Conservation (phyloP, 2,797 vertebrate species). For the Etheostoma perlongum region DNA sequence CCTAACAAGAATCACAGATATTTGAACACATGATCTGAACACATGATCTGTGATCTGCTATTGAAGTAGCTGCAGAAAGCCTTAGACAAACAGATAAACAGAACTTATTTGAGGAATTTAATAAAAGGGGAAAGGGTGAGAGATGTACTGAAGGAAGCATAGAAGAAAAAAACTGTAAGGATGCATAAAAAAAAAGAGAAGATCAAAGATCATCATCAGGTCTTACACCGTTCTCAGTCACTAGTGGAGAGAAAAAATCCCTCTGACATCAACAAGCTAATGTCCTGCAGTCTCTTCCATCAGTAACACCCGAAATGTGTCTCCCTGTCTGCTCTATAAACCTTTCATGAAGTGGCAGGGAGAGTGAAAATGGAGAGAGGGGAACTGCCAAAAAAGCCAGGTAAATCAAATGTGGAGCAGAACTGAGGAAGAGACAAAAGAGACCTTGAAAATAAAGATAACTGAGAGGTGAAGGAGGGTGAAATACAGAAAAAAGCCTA, state of each 20-base stretch:
- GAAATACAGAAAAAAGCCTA: conserved; percentile 42
- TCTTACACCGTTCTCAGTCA: conserved; percentile 57
- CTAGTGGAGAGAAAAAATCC: conserved; percentile 48
- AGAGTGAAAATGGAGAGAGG: conserved; percentile 47
- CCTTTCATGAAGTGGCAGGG: conserved; percentile 64
- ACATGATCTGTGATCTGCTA: background rate
- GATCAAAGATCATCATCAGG: conserved; percentile 40
- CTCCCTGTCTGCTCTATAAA: conserved; percentile 68
- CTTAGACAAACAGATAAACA: background rate
- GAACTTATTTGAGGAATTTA: conserved; percentile 22
- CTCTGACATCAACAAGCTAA: conserved; percentile 64
- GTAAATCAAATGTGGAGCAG: conserved; percentile 60
- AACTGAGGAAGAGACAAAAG: conserved; percentile 46
- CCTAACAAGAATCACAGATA: background rate
- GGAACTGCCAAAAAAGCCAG: conserved; percentile 50
- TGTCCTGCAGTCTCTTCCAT: conserved; percentile 69
- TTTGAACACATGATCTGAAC: no score
- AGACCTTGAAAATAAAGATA: conserved; percentile 64
- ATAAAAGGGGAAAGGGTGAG: background rate
- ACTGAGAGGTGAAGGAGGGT: conserved; percentile 52
- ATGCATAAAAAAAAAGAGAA: conserved; percentile 40
- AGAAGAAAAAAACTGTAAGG: conserved; percentile 29
- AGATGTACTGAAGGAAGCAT: conserved; percentile 7
- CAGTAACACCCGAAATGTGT: conserved; percentile 54
- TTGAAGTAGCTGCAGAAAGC: background rate